These are phyloP conservation scores for Esox niger DNA, from an alignment of 2,113 vertebrate species.

Conservation along the genomic window DNA sequence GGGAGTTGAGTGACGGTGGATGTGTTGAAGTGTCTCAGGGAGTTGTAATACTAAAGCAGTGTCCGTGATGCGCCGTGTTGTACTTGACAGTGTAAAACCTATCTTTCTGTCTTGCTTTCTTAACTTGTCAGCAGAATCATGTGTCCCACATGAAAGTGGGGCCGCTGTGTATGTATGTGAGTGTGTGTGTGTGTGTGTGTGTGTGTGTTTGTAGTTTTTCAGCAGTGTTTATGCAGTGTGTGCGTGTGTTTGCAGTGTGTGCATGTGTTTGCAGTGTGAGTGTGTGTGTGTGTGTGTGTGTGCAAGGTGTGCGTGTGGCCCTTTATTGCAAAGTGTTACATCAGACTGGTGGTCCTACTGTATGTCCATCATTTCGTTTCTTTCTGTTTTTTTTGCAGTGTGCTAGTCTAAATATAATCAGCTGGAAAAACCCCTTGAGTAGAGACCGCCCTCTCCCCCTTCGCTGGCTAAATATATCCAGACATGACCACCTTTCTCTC, in stretches of 20 bases:
- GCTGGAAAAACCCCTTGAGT: conserved; percentile 73
- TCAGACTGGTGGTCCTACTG: conserved; percentile 67
- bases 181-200: conserved; percentile 35
- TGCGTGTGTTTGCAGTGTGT: conserved; percentile 26
- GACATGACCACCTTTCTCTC: conserved; percentile 54
- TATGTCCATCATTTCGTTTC: conserved; percentile 64
- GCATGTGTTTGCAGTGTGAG: conserved; percentile 29
- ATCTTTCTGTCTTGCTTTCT: not conserved
- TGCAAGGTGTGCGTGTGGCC: not conserved
- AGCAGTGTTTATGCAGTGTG: conserved; percentile 24
- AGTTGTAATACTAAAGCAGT: conserved; percentile 7
- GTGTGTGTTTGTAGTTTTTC: conserved; percentile 35
- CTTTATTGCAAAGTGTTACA: conserved; percentile 73
- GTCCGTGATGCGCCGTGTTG: not conserved
- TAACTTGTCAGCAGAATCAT: not conserved
- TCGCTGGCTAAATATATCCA: conserved; percentile 70
- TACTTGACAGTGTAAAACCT: conserved; percentile 28
- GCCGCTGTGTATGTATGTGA: not conserved
- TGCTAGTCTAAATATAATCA: conserved; percentile 71
- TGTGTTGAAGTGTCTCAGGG: conserved; percentile 43
- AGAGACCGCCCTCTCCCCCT: conserved; percentile 65
- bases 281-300: conserved; percentile 2
- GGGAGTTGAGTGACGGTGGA: conserved; percentile 47
- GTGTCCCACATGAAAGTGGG: not conserved
- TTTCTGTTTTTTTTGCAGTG: conserved; percentile 62